Evolutionary conservation across 2,113 vertebrate species (phyloP).

Genomic region (Chaetura pelagica): DNA sequence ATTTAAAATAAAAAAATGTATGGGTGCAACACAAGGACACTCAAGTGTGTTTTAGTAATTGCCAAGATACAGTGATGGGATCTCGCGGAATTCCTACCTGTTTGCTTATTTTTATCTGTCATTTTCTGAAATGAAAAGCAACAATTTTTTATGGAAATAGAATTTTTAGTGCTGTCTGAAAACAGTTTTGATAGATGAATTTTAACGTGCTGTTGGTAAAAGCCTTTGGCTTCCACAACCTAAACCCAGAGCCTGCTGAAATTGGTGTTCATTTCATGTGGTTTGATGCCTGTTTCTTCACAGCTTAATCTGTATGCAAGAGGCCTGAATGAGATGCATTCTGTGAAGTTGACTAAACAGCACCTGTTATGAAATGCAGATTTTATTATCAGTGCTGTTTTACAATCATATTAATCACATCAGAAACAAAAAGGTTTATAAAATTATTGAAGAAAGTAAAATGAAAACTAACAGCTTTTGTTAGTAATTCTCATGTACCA

Average conservation of each 20-base stretch:
- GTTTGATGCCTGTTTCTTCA: not conserved
- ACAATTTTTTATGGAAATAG: not conserved
- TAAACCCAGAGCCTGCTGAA: not conserved
- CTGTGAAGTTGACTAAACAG: not conserved
- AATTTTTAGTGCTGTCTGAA: not conserved
- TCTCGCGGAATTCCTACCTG: not conserved
- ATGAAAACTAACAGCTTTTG: not conserved
- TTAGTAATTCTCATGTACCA: not conserved
- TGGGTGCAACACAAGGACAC: not conserved
- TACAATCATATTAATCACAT: not conserved
- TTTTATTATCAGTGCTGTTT: not conserved
- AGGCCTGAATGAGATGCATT: not conserved
- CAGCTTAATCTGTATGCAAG: not conserved
- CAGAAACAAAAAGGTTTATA: not conserved
- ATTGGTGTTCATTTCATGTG: not conserved
- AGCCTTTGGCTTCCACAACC: not conserved
- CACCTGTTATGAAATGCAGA: not conserved
- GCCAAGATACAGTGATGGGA: not conserved
- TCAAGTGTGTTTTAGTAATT: not conserved
- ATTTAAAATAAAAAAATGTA: not conserved
- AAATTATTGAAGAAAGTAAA: not conserved
- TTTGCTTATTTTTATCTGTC: not conserved
- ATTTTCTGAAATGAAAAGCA: not conserved
- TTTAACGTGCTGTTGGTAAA: not conserved
- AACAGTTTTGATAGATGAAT: not conserved